phyloP scores from a whole-genome alignment of 2,113 vertebrate species.

The Tachysurus fulvidraco region DNA sequence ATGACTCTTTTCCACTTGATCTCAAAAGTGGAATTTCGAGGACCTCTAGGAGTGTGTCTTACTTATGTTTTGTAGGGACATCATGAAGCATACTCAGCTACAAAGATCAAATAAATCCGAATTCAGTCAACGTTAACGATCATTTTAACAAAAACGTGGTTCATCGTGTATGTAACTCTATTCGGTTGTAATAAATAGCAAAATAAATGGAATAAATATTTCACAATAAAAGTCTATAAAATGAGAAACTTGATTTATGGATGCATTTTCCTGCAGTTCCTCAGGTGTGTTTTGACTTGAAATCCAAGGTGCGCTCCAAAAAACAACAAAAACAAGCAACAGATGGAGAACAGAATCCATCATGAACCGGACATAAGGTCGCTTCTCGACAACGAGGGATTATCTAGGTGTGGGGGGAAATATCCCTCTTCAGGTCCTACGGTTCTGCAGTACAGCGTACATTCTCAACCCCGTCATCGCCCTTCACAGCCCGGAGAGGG shows the following conservation, averaged over 20 bases:
- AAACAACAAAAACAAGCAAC: conserved; percentile 51
- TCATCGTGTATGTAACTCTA: not conserved
- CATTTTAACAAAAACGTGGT: not conserved
- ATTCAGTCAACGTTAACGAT: not conserved
- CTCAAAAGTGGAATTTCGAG: not conserved
- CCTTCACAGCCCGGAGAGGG: not conserved
- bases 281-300: conserved; percentile 39
- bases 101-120: not conserved
- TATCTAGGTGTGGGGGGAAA: conserved; percentile 19
- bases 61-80: not conserved
- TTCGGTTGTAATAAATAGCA: not conserved
- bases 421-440: not conserved
- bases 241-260: not conserved
- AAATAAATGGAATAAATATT: not conserved
- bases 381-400: conserved; percentile 39
- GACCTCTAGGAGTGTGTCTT: not conserved
- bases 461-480: not conserved
- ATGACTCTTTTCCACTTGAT: conserved; percentile 39
- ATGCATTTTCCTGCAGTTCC: conserved; percentile 44
- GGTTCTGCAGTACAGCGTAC: not conserved
- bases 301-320: conserved; percentile 31
- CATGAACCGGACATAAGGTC: conserved; percentile 40
- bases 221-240: not conserved
- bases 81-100: not conserved
- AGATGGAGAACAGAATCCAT: conserved; percentile 45